Evolutionary conservation across 2,888 invertebrate species (phyloP).

Genomic region (Pseudococcus viburni): DNA sequence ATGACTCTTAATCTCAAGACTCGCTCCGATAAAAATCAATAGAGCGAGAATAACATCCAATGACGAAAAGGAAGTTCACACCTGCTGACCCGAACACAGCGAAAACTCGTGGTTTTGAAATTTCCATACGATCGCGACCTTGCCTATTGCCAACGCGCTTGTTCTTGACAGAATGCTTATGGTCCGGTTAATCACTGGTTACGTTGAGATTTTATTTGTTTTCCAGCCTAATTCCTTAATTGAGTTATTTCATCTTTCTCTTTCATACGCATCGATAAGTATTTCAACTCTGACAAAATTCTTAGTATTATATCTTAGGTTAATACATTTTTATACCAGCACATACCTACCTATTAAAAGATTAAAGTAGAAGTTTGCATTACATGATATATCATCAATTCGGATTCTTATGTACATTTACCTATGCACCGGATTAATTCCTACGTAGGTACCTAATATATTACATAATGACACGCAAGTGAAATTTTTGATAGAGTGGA

Average conservation of each 20-base stretch:
- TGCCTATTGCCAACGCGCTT: background rate
- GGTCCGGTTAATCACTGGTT: background rate
- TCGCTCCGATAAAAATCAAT: too few relatives aligned
- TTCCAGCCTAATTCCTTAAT: conserved; percentile 51
- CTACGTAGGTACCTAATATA: background rate
- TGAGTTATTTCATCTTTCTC: background rate
- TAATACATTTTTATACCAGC: background rate
- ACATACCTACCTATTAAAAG: background rate
- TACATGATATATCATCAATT: background rate
- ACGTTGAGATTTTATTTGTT: conserved; percentile 34
- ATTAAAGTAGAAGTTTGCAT: background rate
- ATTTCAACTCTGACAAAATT: background rate
- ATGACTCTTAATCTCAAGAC: too few relatives aligned
- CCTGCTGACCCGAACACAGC: background rate
- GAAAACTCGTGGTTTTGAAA: conserved; percentile 28
- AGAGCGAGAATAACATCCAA: too few relatives aligned
- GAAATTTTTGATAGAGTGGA: background rate
- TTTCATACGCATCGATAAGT: background rate
- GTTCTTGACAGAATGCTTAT: conserved; percentile 41
- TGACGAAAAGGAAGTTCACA: background rate
- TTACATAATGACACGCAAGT: conserved; percentile 7
- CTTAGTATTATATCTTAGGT: too few relatives aligned
- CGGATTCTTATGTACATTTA: background rate
- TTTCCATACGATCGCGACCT: background rate
- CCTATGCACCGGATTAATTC: background rate